Conservation (phyloP, 2,888 invertebrate species). For the Thereva nobilitata region DNA sequence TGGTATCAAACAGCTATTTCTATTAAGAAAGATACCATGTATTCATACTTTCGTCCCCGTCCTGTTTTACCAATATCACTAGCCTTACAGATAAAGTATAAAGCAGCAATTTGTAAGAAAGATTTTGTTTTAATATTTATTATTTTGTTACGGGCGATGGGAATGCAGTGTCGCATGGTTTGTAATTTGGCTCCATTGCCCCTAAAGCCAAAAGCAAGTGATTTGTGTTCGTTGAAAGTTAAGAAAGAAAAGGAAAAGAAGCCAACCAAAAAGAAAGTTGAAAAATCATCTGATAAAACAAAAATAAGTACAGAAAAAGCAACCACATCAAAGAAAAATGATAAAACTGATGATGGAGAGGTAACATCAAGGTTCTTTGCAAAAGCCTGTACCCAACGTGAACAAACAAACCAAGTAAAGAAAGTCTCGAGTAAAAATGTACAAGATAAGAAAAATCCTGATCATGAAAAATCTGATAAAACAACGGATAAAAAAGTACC, state of each 20-base stretch:
- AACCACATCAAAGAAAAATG: background rate
- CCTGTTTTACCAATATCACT: constrained; percentile 60
- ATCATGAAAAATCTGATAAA: background rate
- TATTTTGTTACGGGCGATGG: constrained; percentile 75
- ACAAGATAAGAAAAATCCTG: background rate
- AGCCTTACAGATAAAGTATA: constrained; percentile 64
- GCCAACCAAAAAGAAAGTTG: constrained; percentile 7
- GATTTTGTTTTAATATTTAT: constrained; percentile 78
- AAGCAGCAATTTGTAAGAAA: constrained; percentile 67
- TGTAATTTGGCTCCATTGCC: constrained; percentile 79
- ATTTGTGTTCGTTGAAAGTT: constrained; percentile 66
- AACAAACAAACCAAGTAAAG: background rate
- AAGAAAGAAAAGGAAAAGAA: constrained; percentile 42
- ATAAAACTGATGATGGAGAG: background rate
- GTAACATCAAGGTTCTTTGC: background rate
- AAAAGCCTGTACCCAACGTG: background rate
- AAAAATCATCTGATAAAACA: background rate
- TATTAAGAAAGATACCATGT: constrained; percentile 63
- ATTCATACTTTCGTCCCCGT: constrained; percentile 60
- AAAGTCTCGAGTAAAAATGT: background rate
- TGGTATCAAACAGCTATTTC: constrained; percentile 74
- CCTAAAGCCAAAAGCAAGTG: constrained; percentile 67
- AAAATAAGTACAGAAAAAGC: background rate
- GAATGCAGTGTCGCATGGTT: constrained; percentile 79
- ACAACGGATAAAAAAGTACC: background rate